Evolutionary conservation across 2,113 vertebrate genomes (phyloP).

Genomic region (Orientallactaga bullata): DNA sequence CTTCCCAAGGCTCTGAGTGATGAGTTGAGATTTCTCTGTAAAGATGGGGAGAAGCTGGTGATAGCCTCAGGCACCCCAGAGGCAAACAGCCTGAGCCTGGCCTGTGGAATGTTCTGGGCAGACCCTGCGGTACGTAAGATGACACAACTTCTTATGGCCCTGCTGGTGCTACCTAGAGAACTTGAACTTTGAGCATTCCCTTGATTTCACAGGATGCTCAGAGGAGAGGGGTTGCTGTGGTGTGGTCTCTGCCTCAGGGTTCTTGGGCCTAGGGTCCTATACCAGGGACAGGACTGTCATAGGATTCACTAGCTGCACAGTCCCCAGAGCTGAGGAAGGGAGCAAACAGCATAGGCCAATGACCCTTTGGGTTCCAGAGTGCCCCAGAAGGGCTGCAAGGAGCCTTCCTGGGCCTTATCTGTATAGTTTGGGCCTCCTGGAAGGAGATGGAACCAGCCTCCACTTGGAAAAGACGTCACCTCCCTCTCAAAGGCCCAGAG

Average conservation of each 20-base stretch:
- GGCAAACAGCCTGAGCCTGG: neutral
- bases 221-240: neutral
- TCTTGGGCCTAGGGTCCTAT: neutral
- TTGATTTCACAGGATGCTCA: neutral
- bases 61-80: neutral
- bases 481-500: constrained; percentile 25
- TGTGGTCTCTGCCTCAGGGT: too few relatives aligned
- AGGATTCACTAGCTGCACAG: neutral
- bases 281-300: neutral
- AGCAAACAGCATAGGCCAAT: neutral
- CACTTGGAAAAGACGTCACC: constrained; percentile 47
- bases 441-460: neutral
- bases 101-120: too few relatives aligned
- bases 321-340: neutral
- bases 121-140: neutral
- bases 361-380: neutral
- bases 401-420: neutral
- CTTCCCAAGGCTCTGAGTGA: neutral
- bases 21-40: neutral
- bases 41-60: neutral
- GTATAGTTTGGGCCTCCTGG: constrained; percentile 15
- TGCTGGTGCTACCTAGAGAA: neutral
- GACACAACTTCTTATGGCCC: fast-evolving
- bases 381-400: neutral
- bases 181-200: neutral